phyloP scores from a whole-genome alignment of 2,888 invertebrate genomes.

The Zeuzera pyrina region DNA sequence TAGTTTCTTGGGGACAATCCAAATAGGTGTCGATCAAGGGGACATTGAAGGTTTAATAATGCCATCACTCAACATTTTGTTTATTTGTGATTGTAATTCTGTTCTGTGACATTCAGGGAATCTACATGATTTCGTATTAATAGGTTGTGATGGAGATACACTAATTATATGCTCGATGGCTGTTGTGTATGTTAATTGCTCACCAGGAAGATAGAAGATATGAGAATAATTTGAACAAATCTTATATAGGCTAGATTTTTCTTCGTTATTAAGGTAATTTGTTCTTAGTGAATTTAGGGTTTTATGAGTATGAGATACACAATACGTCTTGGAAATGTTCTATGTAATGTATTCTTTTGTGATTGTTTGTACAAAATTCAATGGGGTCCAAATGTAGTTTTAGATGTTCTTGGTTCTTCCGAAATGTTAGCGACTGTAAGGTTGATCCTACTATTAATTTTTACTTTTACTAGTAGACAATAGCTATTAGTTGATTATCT shows the following conservation, averaged over 20 bases:
- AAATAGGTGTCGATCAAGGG: conserved; percentile 10
- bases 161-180: conserved; percentile 1
- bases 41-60: conserved; percentile 1
- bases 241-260: not conserved
- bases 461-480: not conserved
- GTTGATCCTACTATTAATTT: not conserved
- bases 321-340: not conserved
- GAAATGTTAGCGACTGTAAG: not conserved
- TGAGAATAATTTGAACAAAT: not conserved
- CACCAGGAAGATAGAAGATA: not conserved
- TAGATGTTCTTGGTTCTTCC: conserved; percentile 4
- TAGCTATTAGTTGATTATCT: not conserved
- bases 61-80: not conserved
- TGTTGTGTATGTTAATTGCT: not conserved
- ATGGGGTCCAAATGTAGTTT: conserved; percentile 4
- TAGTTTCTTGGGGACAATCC: conserved; percentile 10
- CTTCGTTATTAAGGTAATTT: not conserved
- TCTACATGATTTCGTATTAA: conserved; percentile 15
- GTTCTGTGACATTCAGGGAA: conserved; percentile 14
- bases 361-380: not conserved
- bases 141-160: conserved; percentile 4
- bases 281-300: not conserved
- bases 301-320: not conserved
- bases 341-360: not conserved
- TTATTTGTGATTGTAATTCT: not conserved